Base-by-base conservation (phyloP, 2,888 invertebrate species). In the Auanema sp. region DNA sequence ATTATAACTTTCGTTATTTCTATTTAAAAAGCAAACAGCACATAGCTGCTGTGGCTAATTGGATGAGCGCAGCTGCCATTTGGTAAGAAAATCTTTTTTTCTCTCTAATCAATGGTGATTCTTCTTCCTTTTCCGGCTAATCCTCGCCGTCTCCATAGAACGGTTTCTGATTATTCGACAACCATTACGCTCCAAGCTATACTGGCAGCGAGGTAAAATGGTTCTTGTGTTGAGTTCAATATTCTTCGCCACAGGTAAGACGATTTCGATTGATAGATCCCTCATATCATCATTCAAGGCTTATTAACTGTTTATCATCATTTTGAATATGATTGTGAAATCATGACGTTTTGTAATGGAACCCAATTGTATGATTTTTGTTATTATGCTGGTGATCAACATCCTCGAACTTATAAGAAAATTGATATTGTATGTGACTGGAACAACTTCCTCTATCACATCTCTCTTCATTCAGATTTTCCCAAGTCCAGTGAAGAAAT, bases 41-140 rank as follows among this genome's bases (percentile, higher is more conserved):
- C 65, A 71, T 83, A 23, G 75, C 77, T 0, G 82, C 81, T 21
- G 68, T 82, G 8, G 80, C 79, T 2, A 82, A 82, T 60, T 82
- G 82, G 82, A 73, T 79, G 72, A 79, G 79, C 40, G 82, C 82
- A 2, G 76, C 75, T 5, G 79, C 82, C 18, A 83, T 81, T 64
- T 82, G 82, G 82, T 77, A 62, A 40, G 53, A 33, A 21, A n/a
- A n/a, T n/a, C n/a, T n/a, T n/a, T n/a, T 40, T 51, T n/a, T 14
- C 41, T 18, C 49, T 52, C 24, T 40, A 44, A 42, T 50, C 33
- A n/a, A n/a, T 33, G 33, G 3, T 33, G 33, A 5, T 33, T 33
- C 8, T 33, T 33, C 3, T 33, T 33, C 8, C 18, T 12, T 64
- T 75, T 57, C 56, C 79, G 81, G 77, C 64, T 82, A 12, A 83